Base-by-base conservation (phyloP, 2,113 vertebrate genomes). In the Mastomys natalensis region DNA sequence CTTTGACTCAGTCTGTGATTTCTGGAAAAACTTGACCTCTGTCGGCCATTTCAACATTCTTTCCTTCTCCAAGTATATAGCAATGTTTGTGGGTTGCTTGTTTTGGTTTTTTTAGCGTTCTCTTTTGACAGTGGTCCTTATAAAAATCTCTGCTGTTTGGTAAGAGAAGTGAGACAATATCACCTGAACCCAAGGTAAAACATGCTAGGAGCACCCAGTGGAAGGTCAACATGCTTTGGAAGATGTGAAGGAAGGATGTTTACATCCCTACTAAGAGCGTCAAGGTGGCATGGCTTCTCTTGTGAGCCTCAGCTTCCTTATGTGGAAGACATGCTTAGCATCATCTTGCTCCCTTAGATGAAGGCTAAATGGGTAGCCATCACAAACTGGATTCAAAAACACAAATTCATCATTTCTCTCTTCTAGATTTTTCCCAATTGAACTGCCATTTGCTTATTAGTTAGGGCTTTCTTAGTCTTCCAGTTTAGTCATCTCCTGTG, bases 1-100 rank as follows among this genome's bases (percentile, higher is more conserved):
- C 60, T 89, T 70, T 85, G 22, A 92, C 81, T 94, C 16, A 5
- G 29, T 78, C 87, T 95, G 15, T 77, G 55, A 73, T 91, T 95
- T 97, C 70, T 40, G 0, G 34, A 90, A 24, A 37, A 62, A n/a
- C 34, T 77, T 89, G 86, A 66, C 40, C 70, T 78, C 48, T 53
- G 93, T 84, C 51, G 48, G 10, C 17, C 8, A 24, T 10, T 90
- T 82, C 77, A n/a, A 73, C 93, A 19, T 22, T 88, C 77, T 43
- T 87, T 89, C 15, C 45, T 31, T 45, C n/a, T 45, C 10, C 4
- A 21, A 86, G 51, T 15, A 85, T 74, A 84, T 21, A 70, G 26
- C 58, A 93, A 62, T 3, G 9, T 60, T 94, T 86, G 43, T 29
- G n/a, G 60, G 31, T 31, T 66, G 45, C 21, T 40, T n/a, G 34